These are phyloP conservation scores for Agrochola lota DNA, from an alignment of 2,888 invertebrate species.

Conservation along the genomic window DNA sequence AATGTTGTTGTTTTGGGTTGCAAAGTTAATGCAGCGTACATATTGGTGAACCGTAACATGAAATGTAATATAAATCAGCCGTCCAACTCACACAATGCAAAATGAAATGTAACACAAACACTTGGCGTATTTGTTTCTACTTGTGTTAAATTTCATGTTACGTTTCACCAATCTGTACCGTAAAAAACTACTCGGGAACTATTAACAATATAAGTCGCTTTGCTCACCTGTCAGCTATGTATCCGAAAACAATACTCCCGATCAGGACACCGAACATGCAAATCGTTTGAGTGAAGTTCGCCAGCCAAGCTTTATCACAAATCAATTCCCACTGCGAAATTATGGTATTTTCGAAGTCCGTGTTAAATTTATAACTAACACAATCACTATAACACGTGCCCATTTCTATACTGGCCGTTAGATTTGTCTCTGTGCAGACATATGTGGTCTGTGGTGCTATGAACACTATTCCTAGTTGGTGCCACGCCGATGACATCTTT, in stretches of 20 bases:
- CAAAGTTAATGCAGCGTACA: neutral
- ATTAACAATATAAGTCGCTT: neutral
- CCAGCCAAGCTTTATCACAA: constrained; percentile 91
- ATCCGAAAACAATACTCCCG: constrained; percentile 93
- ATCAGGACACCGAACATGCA: constrained; percentile 93
- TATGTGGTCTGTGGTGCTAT: constrained; percentile 91
- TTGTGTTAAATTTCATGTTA: neutral
- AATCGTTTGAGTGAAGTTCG: constrained; percentile 92
- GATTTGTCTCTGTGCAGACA: constrained; percentile 80
- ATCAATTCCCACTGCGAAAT: constrained; percentile 93
- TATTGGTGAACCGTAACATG: neutral
- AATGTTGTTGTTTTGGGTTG: neutral
- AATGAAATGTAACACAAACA: neutral
- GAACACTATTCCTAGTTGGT: constrained; percentile 93
- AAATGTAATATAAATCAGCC: neutral
- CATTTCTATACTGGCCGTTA: constrained; percentile 75
- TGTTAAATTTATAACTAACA: constrained; percentile 88
- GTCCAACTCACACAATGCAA: neutral
- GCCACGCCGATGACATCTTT: constrained; percentile 93
- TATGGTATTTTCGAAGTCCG: constrained; percentile 92
- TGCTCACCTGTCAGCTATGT: constrained; percentile 92
- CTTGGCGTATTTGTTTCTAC: neutral
- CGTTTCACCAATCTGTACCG: neutral
- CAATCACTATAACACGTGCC: constrained; percentile 89
- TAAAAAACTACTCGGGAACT: neutral